These are phyloP conservation scores for Sphaerophoria rueppellii DNA, from an alignment of 2,888 invertebrate genomes.

Conservation along the genomic window DNA sequence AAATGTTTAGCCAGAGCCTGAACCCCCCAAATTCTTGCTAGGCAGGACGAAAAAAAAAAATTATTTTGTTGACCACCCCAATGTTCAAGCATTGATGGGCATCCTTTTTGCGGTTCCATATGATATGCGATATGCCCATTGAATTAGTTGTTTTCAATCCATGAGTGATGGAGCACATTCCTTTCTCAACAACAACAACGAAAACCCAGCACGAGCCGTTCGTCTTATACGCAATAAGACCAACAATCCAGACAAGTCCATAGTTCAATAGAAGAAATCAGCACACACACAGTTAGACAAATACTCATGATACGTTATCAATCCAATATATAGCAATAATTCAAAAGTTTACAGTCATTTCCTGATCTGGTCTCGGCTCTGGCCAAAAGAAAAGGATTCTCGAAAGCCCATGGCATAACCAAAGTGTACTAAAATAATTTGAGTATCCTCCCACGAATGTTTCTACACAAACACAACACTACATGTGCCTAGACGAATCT, in stretches of 20 bases:
- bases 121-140: slow-evolving; percentile 65
- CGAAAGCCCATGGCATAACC: not conserved
- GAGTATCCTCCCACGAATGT: not conserved
- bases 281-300: not conserved
- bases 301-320: slow-evolving; percentile 62
- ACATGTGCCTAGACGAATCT: slow-evolving; percentile 22
- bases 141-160: slow-evolving; percentile 44
- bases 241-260: slow-evolving; percentile 57
- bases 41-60: too few species aligned
- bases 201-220: slow-evolving; percentile 27
- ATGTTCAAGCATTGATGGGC: too few species aligned
- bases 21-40: slow-evolving; percentile 7
- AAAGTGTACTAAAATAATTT: slow-evolving; percentile 38
- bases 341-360: slow-evolving; percentile 72
- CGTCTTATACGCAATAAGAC: slow-evolving; percentile 66
- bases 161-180: slow-evolving; percentile 6
- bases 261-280: not conserved
- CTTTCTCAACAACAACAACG: not conserved
- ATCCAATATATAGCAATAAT: slow-evolving; percentile 68
- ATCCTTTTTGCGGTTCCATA: not conserved
- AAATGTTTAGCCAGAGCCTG: not conserved
- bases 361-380: not conserved
- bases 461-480: not conserved
- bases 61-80: too few species aligned
- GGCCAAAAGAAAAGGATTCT: not conserved